These are phyloP conservation scores for Gallinago jamesoni DNA, from an alignment of 2,113 vertebrate genomes.

Conservation along the genomic window DNA sequence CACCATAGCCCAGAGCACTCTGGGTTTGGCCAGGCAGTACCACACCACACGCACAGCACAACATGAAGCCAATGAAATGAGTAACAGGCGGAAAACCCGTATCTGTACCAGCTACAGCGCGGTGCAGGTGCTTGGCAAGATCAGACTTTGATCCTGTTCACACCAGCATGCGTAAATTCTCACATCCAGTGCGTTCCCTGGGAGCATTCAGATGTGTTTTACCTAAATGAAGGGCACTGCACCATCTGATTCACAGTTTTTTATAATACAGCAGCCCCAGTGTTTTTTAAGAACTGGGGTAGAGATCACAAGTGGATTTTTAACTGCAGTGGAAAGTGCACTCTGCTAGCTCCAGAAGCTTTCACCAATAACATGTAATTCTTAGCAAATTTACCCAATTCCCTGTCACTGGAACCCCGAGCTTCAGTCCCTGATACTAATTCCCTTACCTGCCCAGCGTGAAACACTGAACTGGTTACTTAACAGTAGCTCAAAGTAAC, in stretches of 20 bases:
- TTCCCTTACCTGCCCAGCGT: background rate
- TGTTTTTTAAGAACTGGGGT: background rate
- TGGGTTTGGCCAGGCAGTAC: accelerated
- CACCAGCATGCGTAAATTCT: background rate
- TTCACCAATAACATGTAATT: background rate
- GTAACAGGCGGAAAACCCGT: background rate
- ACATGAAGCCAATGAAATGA: accelerated
- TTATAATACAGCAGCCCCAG: background rate
- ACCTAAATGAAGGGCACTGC: background rate
- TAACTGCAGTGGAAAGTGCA: accelerated
- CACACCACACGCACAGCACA: accelerated
- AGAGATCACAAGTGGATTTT: background rate
- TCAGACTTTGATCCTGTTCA: conserved; percentile 15
- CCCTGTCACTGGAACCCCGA: background rate
- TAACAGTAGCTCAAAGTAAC: background rate
- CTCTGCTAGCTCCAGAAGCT: background rate
- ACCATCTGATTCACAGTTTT: background rate
- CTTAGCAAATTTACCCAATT: background rate
- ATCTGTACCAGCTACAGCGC: background rate
- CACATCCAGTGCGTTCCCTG: background rate
- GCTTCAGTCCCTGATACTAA: background rate
- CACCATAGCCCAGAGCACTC: too few species aligned
- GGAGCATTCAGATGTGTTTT: background rate
- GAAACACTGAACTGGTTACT: background rate
- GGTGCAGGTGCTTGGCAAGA: conserved; percentile 40